phyloP scores from a whole-genome alignment of 2,113 vertebrate species.

The Rhinichthys klamathensis region DNA sequence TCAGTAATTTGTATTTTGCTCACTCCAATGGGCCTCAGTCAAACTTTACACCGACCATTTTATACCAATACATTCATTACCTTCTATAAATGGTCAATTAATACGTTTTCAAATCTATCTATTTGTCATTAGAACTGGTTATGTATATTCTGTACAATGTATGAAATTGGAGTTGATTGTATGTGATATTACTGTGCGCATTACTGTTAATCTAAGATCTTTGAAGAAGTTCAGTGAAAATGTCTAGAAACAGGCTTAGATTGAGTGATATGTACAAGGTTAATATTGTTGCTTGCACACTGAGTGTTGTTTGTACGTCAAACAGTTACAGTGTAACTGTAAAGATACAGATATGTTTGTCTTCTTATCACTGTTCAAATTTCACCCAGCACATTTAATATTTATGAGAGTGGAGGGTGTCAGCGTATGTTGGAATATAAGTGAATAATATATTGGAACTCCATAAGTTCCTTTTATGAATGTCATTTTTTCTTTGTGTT shows the following conservation, averaged over 20 bases:
- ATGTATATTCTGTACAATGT: slow-evolving; percentile 8
- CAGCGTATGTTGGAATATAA: background rate
- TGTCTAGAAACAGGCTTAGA: background rate
- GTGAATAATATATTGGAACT: slow-evolving; percentile 11
- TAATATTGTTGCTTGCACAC: background rate
- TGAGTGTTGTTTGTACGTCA: background rate
- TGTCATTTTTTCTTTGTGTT: background rate
- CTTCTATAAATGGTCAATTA: background rate
- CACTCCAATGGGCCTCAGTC: background rate
- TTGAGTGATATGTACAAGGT: background rate
- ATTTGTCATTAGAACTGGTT: background rate
- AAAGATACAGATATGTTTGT: background rate
- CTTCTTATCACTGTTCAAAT: background rate
- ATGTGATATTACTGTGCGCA: background rate
- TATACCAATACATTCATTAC: background rate
- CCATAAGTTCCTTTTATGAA: background rate
- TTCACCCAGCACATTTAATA: slow-evolving; percentile 6
- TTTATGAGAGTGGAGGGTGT: background rate
- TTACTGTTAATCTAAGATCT: background rate
- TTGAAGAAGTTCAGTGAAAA: background rate
- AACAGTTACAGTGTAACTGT: background rate
- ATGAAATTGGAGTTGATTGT: background rate
- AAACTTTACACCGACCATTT: background rate
- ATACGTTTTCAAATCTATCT: background rate
- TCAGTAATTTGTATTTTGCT: background rate